Conservation (phyloP, 2,113 vertebrate species). For the Antigone vipio region DNA sequence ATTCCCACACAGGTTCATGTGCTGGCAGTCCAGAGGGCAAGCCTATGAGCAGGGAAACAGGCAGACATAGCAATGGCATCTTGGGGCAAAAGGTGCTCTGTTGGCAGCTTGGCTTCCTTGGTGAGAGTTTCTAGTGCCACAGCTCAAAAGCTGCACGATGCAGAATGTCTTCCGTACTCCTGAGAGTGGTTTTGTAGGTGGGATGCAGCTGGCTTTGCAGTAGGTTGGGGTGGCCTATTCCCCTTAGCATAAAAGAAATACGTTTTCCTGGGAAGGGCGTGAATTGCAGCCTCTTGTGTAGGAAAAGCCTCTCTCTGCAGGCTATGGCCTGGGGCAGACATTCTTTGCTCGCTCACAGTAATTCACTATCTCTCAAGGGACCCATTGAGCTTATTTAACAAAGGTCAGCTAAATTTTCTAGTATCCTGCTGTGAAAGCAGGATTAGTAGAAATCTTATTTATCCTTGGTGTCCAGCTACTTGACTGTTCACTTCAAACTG, state of each 20-base stretch:
- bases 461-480: constrained; percentile 22
- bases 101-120: neutral
- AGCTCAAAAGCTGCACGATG: neutral
- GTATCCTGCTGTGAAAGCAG: constrained; percentile 51
- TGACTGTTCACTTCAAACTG: constrained; percentile 5
- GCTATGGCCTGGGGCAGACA: neutral
- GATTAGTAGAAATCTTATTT: constrained; percentile 54
- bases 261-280: neutral
- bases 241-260: neutral
- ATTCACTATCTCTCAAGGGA: constrained; percentile 34
- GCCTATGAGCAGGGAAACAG: neutral
- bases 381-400: constrained; percentile 55
- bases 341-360: constrained; percentile 10
- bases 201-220: neutral
- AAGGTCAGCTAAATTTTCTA: constrained; percentile 64
- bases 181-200: neutral
- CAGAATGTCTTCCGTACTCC: neutral
- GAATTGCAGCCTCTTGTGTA: neutral
- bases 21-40: neutral
- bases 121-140: neutral
- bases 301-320: neutral
- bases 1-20: neutral
- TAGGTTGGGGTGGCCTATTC: neutral
- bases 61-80: neutral
- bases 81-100: neutral